Evolutionary conservation across 2,888 invertebrate genomes (phyloP).

Genomic region (Dexiosoma caninum): DNA sequence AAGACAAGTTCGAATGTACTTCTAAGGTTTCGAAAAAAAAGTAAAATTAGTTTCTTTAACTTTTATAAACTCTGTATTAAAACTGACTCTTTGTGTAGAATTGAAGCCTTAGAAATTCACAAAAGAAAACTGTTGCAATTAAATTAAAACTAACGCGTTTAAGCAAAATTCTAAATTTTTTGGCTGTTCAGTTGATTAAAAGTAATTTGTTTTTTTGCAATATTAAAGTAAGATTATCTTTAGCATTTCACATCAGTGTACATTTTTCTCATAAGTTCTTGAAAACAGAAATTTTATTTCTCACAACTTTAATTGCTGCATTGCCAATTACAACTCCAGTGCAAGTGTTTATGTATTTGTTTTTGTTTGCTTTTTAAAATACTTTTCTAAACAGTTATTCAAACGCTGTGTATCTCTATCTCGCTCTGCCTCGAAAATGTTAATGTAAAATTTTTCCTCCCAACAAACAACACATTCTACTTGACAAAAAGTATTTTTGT

Average conservation of each 20-base stretch:
- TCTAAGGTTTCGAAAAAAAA: constrained; percentile 8
- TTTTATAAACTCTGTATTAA: not conserved
- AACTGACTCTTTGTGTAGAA: not conserved
- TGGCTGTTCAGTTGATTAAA: too few relatives aligned
- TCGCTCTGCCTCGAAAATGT: too few relatives aligned
- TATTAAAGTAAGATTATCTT: too few relatives aligned
- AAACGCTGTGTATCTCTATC: constrained; percentile 10
- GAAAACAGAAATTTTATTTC: not conserved
- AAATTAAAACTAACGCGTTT: too few relatives aligned
- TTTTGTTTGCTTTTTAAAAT: not conserved
- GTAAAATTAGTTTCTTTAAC: not conserved
- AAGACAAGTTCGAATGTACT: not conserved
- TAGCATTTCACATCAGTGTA: not conserved
- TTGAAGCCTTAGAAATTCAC: constrained; percentile 13
- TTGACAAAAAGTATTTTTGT: not conserved
- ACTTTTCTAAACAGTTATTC: not conserved
- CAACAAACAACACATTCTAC: not conserved
- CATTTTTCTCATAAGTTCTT: not conserved
- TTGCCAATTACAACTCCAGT: constrained; percentile 7
- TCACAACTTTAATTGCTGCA: not conserved
- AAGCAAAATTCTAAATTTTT: too few relatives aligned
- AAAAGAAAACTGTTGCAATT: not conserved
- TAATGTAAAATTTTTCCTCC: not conserved
- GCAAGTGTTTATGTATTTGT: not conserved
- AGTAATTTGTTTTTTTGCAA: not conserved